Conservation (phyloP, 2,113 vertebrate species). For the Lethenteron reissneri region DNA sequence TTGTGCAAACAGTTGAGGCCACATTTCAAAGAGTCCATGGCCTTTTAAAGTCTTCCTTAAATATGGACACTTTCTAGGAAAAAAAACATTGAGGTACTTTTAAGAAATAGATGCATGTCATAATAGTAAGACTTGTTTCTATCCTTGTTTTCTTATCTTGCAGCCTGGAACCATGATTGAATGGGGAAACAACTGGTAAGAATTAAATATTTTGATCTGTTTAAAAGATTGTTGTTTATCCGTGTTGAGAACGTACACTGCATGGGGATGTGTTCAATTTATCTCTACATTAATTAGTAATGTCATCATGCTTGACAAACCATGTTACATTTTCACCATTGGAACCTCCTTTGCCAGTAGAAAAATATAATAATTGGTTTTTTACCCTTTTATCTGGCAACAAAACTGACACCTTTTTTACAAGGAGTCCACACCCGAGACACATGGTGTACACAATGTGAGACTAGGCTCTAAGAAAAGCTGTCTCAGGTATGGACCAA, state of each 20-base stretch:
- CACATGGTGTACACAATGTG: no score
- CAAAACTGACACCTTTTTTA: no score
- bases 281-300: background rate
- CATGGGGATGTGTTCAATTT: background rate
- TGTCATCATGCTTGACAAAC: background rate
- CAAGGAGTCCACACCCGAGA: no score
- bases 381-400: no score
- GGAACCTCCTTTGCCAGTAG: background rate
- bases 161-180: conserved; percentile 99
- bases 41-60: no score
- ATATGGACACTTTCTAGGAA: no score
- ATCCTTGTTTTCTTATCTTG: conserved; percentile 15
- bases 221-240: background rate
- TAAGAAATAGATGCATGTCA: background rate
- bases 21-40: no score
- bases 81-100: no score
- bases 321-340: background rate
- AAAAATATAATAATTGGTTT: no score
- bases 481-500: no score
- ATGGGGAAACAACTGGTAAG: conserved; percentile 97
- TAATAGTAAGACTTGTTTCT: conserved; percentile 4
- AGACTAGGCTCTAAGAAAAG: no score
- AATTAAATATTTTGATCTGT: background rate
- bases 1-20: no score
- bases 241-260: background rate